Conservation (phyloP, 1,140 invertebrate genomes). For the Heliconius melpomene region DNA sequence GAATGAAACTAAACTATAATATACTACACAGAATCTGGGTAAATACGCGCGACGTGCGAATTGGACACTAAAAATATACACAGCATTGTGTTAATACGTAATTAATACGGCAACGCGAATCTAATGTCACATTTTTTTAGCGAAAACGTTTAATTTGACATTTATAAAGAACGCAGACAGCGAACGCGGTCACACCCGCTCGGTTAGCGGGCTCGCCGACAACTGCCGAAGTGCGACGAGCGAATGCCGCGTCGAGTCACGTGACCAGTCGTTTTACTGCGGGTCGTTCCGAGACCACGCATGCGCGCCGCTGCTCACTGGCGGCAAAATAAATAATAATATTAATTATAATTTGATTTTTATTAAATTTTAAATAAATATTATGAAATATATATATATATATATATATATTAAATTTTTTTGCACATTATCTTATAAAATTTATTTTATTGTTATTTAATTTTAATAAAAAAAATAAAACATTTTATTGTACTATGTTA, state of each 20-base stretch:
- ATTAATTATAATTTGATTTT: not conserved
- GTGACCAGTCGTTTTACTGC: slow-evolving; percentile 82
- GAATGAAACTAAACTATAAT: slow-evolving; percentile 57
- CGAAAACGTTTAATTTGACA: slow-evolving; percentile 74
- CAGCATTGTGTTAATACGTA: slow-evolving; percentile 46
- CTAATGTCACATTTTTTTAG: slow-evolving; percentile 74
- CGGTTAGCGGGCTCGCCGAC: slow-evolving; percentile 60
- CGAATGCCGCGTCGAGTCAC: slow-evolving; percentile 80
- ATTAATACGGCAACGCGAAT: slow-evolving; percentile 60
- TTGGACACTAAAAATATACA: slow-evolving; percentile 50
- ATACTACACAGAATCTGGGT: slow-evolving; percentile 58
- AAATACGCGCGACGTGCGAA: slow-evolving; percentile 49
- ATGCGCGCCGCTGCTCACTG: slow-evolving; percentile 65
- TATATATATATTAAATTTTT: no score
- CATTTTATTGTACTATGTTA: not conserved
- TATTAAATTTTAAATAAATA: no score
- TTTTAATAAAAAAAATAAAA: not conserved
- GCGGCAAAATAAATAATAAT: slow-evolving; percentile 73
- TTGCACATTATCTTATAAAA: no score
- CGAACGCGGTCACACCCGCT: slow-evolving; percentile 50
- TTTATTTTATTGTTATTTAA: no score
- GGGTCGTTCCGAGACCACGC: slow-evolving; percentile 71
- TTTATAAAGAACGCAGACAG: slow-evolving; percentile 57
- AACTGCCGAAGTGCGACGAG: slow-evolving; percentile 75
- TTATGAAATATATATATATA: no score